Evolutionary conservation across 2,888 invertebrate species (phyloP), one percentile per base, ranked within the genome.

Genomic region (Norana najaformis): DNA sequence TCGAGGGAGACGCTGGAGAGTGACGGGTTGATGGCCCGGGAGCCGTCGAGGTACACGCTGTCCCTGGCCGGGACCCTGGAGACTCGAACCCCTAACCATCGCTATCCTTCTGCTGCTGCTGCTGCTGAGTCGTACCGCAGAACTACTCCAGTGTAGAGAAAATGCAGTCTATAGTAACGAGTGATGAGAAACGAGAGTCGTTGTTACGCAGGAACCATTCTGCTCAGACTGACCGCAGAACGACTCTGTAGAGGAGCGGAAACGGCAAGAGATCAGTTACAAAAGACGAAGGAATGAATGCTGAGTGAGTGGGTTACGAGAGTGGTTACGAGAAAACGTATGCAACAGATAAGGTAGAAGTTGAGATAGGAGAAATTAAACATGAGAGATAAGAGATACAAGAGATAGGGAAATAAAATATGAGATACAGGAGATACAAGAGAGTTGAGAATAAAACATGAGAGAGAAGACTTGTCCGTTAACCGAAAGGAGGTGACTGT

Each of bases 11-110:
- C 85, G 6, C 34, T 85, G 36, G 85, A 85, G 85, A 36, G 36
- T 8, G 85, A 85, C 85, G 41, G 82, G 34, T 23, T 36, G 88
- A 82, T 83, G 37, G 30, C 82, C 6, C n/a, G 89, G 88, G 90
- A 90, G 38, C 69, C 83, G 35, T 90, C 90, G 37, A 89, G 89
- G 85, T 85, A 90, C 53, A 89, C 89, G 34, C 69, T 90, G 53
- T 35, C 85, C 85, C 85, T 85, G 36, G 85, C 36, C 2, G 85
- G 85, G 85, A 37, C 85, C 36, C 0, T 37, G 20, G 85, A 36
- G 20, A 69, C 47, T 11, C 8, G 14, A 11, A 36, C 85, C 36
- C 34, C n/a, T 18, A 83, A n/a, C 83, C 85, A 34, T 11, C 34
- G 34, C 85, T 35, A 85, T 37, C 85, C 35, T 35, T 85, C 20